These are phyloP conservation scores for Pongo abelii DNA, from an alignment of 2,113 vertebrate genomes.

Conservation along the genomic window DNA sequence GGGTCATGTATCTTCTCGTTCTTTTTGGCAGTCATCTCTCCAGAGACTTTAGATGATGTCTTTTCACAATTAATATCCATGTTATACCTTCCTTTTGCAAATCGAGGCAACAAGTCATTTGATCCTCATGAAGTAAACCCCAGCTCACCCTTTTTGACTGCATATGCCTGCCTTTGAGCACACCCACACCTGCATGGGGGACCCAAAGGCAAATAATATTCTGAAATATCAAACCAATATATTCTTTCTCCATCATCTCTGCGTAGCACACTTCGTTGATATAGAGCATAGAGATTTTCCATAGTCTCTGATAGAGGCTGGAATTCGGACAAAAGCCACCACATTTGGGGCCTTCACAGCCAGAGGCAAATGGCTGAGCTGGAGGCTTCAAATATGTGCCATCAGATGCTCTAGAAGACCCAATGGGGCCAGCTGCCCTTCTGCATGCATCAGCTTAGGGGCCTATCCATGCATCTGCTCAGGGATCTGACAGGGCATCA, in stretches of 20 bases:
- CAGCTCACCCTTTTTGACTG: background rate
- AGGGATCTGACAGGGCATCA: background rate
- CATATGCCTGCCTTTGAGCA: background rate
- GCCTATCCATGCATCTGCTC: background rate
- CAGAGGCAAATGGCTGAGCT: background rate
- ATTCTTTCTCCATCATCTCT: background rate
- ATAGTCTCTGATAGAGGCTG: background rate
- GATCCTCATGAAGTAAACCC: background rate
- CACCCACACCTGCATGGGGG: background rate
- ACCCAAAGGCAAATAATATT: background rate
- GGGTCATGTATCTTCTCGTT: conserved; percentile 38
- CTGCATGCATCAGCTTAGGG: background rate
- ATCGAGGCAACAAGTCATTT: background rate
- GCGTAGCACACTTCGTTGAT: background rate
- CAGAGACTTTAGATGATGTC: conserved; percentile 37
- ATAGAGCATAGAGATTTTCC: background rate
- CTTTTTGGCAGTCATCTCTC: background rate
- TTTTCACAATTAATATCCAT: conserved; percentile 24
- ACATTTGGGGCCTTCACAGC: background rate
- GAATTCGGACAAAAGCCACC: background rate
- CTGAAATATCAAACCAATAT: background rate
- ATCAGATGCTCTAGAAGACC: background rate
- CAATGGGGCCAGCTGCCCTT: background rate
- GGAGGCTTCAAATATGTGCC: background rate
- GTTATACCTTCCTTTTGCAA: conserved; percentile 11